Percentiles rank a stretch among this genome's conserved stretches.
Conservation (phyloP, 2,113 vertebrate species). For the Dissostichus mawsoni region DNA sequence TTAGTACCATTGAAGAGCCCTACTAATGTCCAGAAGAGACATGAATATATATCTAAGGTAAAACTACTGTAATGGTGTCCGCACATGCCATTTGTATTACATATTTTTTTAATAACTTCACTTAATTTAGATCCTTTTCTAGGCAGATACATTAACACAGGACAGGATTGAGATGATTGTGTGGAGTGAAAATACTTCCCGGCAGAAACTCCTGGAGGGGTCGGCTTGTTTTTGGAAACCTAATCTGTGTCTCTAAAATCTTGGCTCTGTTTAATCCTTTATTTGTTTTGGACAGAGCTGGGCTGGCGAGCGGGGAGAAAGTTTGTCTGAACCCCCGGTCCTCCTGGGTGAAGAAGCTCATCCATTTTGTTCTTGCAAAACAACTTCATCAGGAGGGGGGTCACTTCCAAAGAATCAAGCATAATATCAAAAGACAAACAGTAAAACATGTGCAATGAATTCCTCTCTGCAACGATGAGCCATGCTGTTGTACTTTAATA, state of each 20-base stretch:
- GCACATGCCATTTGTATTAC: no score
- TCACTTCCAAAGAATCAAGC: background rate
- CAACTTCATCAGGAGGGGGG: slow-evolving; percentile 6
- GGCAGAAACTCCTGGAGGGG: background rate
- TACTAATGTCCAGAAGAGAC: no score
- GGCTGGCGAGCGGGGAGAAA: slow-evolving; percentile 72
- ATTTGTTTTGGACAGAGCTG: slow-evolving; percentile 66
- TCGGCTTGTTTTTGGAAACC: background rate
- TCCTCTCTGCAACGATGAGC: slow-evolving; percentile 14
- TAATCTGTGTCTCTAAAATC: background rate
- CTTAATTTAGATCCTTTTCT: no score
- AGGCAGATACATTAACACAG: no score
- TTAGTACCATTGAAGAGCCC: no score
- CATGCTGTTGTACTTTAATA: slow-evolving; percentile 7
- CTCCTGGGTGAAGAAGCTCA: slow-evolving; percentile 81
- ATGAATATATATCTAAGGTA: no score
- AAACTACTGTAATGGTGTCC: no score
- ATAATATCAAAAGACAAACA: background rate
- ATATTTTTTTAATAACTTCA: no score
- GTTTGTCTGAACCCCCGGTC: slow-evolving; percentile 80
- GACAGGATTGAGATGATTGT: no score
- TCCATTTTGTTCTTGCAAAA: slow-evolving; percentile 73
- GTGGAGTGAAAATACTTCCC: no score
- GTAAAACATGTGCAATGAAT: background rate
- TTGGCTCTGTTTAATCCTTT: background rate